Evolutionary conservation across 2,797 vertebrate genomes (phyloP).

Genomic region (Myotis planiceps): DNA sequence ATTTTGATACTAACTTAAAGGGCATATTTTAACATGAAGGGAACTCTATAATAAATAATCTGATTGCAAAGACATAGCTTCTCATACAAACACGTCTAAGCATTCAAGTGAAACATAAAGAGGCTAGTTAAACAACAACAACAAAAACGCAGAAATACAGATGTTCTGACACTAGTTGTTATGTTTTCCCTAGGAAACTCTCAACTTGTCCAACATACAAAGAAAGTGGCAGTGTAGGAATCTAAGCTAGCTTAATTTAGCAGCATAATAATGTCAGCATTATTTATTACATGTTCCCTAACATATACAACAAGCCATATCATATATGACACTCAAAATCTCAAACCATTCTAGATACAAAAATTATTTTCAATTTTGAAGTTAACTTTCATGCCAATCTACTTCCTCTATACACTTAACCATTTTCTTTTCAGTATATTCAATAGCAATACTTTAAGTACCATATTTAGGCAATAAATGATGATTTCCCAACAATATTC

Average conservation of each 20-base stretch:
- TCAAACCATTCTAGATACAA: constrained; percentile 16
- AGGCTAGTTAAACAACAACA: constrained; percentile 12
- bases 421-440: background rate
- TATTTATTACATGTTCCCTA: background rate
- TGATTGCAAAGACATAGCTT: constrained; percentile 31
- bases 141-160: constrained; percentile 9
- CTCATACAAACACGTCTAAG: constrained; percentile 11
- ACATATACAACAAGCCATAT: background rate
- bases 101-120: constrained; percentile 43
- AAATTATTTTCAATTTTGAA: constrained; percentile 37
- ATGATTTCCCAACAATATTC: constrained; percentile 17
- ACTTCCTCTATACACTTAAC: background rate
- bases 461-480: constrained; percentile 15
- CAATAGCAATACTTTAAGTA: background rate
- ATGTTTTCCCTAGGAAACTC: background rate
- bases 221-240: background rate
- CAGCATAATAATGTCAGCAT: background rate
- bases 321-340: constrained; percentile 16
- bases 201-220: background rate
- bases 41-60: constrained; percentile 22
- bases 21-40: background rate
- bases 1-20: constrained; percentile 47
- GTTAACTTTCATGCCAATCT: constrained; percentile 4
- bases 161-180: constrained; percentile 1
- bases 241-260: background rate